Base-by-base conservation (phyloP, 2,113 vertebrate genomes). In the Epinephelus fuscoguttatus region DNA sequence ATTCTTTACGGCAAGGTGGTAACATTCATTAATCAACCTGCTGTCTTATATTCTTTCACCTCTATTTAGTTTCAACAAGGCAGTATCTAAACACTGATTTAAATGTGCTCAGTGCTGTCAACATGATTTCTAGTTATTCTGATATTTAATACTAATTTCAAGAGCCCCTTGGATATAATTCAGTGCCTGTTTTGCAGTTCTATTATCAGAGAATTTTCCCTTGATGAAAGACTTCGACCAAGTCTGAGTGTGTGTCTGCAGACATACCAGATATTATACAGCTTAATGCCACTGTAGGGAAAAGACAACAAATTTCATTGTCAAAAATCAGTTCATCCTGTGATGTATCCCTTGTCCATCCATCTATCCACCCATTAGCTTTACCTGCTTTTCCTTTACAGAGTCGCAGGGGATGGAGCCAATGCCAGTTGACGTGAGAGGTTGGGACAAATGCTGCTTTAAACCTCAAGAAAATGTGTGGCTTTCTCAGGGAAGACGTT, bases 131-230 rank as follows among this genome's bases (percentile, higher is more conserved):
- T 23, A 47, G 14, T 55, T n/a, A 27, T 40, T 60, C 45, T 18
- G 61, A 49, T 42, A 52, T 14, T 67, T 27, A 67, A 67, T 42
- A 52, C 18, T 63, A 57, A 68, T 62, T 62, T 40, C 42, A 25
- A 59, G 4, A 2, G 23, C 11, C n/a, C n/a, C 15, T 60, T 60
- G 3, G 1, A 53, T 52, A 18, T 23, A 56, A 70, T 23, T 30
- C 47, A 42, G 4, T 27, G 7, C 50, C 45, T 52, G 30, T 52
- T 60, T 18, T 49, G 37, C 21, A 15, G 19, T 53, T 25, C 25
- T 27, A 75, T 21, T 53, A 23, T 76, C 50, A 40, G 11, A 42
- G 25, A 14, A 63, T 27, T 82, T 53, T 75, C 23, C 49, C 37
- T 8, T 62, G 56, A 59, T 61, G 47, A 45, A 69, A 69, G 18